Base-by-base conservation (phyloP, 2,113 vertebrate species). In the Acrocephalus arundinaceus region DNA sequence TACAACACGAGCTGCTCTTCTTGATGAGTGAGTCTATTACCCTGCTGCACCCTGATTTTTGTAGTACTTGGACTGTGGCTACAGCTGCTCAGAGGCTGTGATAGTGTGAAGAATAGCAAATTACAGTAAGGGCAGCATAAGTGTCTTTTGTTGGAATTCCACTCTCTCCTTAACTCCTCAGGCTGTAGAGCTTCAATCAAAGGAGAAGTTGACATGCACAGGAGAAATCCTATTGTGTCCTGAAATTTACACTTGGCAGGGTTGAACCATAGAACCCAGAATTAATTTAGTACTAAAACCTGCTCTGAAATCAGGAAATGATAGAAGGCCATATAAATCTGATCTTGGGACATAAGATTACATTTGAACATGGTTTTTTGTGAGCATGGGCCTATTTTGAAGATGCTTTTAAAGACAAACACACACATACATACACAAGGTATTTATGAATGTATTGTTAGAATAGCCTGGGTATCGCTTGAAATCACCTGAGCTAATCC, bases 1-100 rank as follows among this genome's bases (percentile, higher is more conserved):
- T 39, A 98, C 98, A 37, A 97, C 91, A 10, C 98, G 95, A 96
- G 98, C 98, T 78, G 98, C 98, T 87, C 96, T 99, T 37, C 98
- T 98, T 8, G 76, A 98, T 17, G 98, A 98, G 98, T 99, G 88
- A 98, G 80, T 94, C 41, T 75, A 19, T 54, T 63, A 15, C 51
- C 61, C 19, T 39, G 67, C 13, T 46, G 46, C 52, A 45, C 35
- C 49, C 45, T 2, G 7, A 15, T 8, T 85, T 74, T 35, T 75
- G 75, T 48, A 21, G 14, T 43, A 10, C 30, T 71, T 74, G 19
- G 28, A 20, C 16, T 43, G 13, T 1, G 2, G 11, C 11, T 31
- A 35, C n/a, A 54, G 22, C 15, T 45, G 52, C 75, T 83, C 21
- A 18, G 37, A 35, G n/a, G 52, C 46, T 77, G 59, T 83, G 46